These are phyloP conservation scores for Rissa tridactyla DNA, from an alignment of 2,113 vertebrate genomes.

Conservation along the genomic window DNA sequence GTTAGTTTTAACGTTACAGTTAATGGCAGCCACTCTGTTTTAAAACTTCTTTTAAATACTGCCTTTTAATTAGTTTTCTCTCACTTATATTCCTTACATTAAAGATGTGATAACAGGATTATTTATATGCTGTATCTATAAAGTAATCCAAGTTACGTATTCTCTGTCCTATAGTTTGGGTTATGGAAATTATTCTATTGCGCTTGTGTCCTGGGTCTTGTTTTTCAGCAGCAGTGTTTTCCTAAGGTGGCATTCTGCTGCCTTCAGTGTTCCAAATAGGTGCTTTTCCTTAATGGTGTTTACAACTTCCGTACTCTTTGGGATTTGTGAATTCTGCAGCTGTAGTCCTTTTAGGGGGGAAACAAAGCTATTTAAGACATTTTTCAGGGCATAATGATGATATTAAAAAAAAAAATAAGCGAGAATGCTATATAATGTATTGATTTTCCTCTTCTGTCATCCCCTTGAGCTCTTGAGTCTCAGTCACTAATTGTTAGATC, in stretches of 20 bases:
- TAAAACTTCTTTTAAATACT: slow-evolving; percentile 8
- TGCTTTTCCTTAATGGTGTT: not conserved
- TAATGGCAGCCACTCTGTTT: slow-evolving; percentile 21
- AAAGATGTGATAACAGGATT: slow-evolving; percentile 3
- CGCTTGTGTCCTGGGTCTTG: not conserved
- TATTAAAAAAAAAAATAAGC: not conserved
- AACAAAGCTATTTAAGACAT: not conserved
- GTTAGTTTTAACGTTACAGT: slow-evolving; percentile 5
- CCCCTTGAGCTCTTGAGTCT: not conserved
- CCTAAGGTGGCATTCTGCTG: not conserved
- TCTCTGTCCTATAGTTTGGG: not conserved
- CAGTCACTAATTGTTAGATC: not conserved
- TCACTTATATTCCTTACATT: not conserved
- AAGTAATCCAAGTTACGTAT: not conserved
- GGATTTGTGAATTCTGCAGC: not conserved
- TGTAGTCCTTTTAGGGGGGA: not conserved
- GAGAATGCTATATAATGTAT: not conserved
- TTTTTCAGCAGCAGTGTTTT: not conserved
- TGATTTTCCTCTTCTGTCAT: not conserved
- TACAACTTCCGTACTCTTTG: not conserved
- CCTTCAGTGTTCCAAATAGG: not conserved
- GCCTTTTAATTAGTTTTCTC: slow-evolving; percentile 31
- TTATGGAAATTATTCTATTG: not conserved
- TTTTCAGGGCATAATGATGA: not conserved
- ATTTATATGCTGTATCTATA: not conserved